phyloP scores from a whole-genome alignment of 2,113 vertebrate genomes.

The Galemys pyrenaicus region DNA sequence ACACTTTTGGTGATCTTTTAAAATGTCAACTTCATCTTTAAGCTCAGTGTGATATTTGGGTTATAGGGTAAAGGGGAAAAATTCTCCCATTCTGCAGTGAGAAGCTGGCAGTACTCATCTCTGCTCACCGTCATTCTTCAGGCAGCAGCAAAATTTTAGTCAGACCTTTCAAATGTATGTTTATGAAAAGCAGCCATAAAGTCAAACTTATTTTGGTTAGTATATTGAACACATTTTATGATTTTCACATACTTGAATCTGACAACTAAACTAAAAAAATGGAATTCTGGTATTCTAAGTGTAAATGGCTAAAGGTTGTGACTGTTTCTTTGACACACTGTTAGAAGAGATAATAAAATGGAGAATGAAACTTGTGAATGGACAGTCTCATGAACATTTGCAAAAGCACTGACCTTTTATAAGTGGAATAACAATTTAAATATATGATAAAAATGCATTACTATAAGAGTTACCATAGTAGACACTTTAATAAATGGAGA shows the following conservation, averaged over 20 bases:
- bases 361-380: conserved; percentile 16
- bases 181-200: conserved; percentile 34
- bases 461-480: neutral
- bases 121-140: conserved; percentile 37
- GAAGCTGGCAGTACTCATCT: conserved; percentile 67
- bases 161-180: neutral
- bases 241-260: conserved; percentile 39
- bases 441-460: neutral
- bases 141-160: neutral
- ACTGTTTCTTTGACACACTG: neutral
- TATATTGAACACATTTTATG: neutral
- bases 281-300: neutral
- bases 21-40: conserved; percentile 85
- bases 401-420: conserved; percentile 9
- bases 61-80: conserved; percentile 73
- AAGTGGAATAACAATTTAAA: conserved; percentile 8
- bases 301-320: neutral
- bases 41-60: conserved; percentile 84
- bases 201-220: conserved; percentile 45
- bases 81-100: conserved; percentile 66
- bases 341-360: neutral
- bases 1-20: conserved; percentile 83
- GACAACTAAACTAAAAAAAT: conserved; percentile 30
- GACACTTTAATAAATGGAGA: neutral
- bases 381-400: neutral